Conservation (phyloP, 1,140 invertebrate genomes). For the Drosophila dunni region DNA sequence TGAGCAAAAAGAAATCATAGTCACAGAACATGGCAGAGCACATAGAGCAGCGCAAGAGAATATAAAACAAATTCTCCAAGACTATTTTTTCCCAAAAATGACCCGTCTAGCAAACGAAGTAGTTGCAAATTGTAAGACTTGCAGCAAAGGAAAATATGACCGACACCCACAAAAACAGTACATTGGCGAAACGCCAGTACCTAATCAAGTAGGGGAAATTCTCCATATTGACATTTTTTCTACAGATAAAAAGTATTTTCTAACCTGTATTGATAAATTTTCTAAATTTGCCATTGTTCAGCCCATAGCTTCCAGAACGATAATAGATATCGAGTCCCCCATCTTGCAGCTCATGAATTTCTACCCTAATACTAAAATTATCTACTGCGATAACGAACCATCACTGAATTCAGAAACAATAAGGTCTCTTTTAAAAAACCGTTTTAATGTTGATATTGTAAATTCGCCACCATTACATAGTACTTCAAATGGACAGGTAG, state of each 20-base stretch:
- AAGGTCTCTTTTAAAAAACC: constrained; percentile 1
- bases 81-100: constrained; percentile 24
- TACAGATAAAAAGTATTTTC: constrained; percentile 32
- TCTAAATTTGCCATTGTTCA: constrained; percentile 39
- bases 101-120: constrained; percentile 30
- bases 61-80: too few species aligned
- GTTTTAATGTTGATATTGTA: constrained; percentile 8
- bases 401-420: constrained; percentile 6
- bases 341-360: constrained; percentile 35
- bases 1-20: constrained; percentile 23
- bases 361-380: constrained; percentile 21
- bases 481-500: too few species aligned
- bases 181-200: constrained; percentile 29
- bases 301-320: constrained; percentile 10
- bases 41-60: too few species aligned
- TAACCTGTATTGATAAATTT: constrained; percentile 38
- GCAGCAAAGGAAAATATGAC: constrained; percentile 39
- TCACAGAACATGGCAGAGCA: constrained; percentile 7
- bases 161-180: constrained; percentile 36
- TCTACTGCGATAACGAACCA: not conserved
- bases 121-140: constrained; percentile 38
- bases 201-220: not conserved
- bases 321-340: constrained; percentile 1
- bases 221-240: constrained; percentile 40
- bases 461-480: constrained; percentile 7